phyloP scores from a whole-genome alignment of 2,888 invertebrate genomes.

The Anorthoa munda region DNA sequence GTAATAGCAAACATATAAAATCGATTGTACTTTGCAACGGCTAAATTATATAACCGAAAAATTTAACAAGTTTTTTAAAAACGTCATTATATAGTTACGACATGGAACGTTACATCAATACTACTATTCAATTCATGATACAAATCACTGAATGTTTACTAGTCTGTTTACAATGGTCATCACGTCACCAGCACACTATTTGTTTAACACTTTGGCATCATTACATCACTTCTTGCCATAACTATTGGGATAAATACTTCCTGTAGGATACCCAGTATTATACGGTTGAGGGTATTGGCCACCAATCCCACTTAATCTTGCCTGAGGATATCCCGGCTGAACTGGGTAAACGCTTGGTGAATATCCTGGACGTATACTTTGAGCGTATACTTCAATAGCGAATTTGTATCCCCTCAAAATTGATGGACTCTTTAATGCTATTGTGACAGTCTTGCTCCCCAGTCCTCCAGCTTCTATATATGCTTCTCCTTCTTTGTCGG shows the following conservation, averaged over 20 bases:
- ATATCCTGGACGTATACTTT: slow-evolving; percentile 66
- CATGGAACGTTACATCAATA: neutral
- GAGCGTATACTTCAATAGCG: slow-evolving; percentile 81
- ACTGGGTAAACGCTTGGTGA: slow-evolving; percentile 10
- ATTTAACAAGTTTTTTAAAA: neutral
- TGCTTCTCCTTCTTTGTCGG: slow-evolving; percentile 83
- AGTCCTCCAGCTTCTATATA: slow-evolving; percentile 82
- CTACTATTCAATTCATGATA: neutral
- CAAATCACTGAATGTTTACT: slow-evolving; percentile 1
- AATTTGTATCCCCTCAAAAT: slow-evolving; percentile 85
- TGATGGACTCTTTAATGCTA: slow-evolving; percentile 82
- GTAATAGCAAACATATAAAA: neutral
- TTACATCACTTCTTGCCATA: slow-evolving; percentile 45
- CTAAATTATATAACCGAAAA: neutral
- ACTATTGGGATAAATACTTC: slow-evolving; percentile 40
- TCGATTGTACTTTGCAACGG: neutral
- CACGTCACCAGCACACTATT: slow-evolving; percentile 5
- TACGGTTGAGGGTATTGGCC: slow-evolving; percentile 29
- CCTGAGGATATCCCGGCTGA: slow-evolving; percentile 34
- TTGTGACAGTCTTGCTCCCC: slow-evolving; percentile 80
- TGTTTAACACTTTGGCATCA: slow-evolving; percentile 9
- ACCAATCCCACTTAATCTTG: slow-evolving; percentile 48
- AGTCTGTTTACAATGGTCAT: neutral
- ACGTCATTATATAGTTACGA: no score
- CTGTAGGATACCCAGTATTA: slow-evolving; percentile 37